phyloP scores from a whole-genome alignment of 2,797 vertebrate genomes.

The Nyctibius grandis region DNA sequence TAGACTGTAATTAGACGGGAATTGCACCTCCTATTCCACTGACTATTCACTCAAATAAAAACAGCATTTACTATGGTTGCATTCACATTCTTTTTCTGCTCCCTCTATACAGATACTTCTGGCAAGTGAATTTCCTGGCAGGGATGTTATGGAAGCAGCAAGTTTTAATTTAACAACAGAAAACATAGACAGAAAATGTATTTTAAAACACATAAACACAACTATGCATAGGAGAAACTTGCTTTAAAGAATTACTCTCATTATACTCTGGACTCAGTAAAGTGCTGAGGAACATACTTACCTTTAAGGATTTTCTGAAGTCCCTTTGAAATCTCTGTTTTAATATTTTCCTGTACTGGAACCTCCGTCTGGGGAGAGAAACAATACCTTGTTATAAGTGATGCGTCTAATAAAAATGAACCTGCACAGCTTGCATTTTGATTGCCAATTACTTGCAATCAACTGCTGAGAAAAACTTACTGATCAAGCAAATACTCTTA shows the following conservation, averaged over 20 bases:
- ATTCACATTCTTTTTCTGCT: neutral
- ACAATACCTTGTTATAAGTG: constrained; percentile 16
- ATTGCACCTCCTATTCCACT: neutral
- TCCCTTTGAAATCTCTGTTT: neutral
- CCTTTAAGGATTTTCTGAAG: neutral
- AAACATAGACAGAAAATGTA: neutral
- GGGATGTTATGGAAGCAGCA: neutral
- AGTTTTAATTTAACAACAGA: neutral
- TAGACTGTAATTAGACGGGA: neutral
- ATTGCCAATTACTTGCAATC: constrained; percentile 38
- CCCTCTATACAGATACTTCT: neutral
- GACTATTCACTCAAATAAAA: neutral
- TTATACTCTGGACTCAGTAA: neutral
- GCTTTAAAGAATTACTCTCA: neutral
- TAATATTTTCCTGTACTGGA: constrained; percentile 16
- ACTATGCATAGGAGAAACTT: neutral
- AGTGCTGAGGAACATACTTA: neutral
- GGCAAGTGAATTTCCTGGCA: constrained; percentile 2
- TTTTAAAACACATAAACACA: neutral
- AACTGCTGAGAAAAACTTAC: neutral
- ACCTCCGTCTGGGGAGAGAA: neutral
- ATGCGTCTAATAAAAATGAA: constrained; percentile 28
- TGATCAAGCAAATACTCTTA: neutral
- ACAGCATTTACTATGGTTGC: neutral
- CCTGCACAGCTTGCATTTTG: constrained; percentile 34